Percentiles rank a stretch among this genome's conserved stretches.
These are phyloP conservation scores for Chiloscyllium punctatum DNA, from an alignment of 2,797 vertebrate species.

Conservation along the genomic window DNA sequence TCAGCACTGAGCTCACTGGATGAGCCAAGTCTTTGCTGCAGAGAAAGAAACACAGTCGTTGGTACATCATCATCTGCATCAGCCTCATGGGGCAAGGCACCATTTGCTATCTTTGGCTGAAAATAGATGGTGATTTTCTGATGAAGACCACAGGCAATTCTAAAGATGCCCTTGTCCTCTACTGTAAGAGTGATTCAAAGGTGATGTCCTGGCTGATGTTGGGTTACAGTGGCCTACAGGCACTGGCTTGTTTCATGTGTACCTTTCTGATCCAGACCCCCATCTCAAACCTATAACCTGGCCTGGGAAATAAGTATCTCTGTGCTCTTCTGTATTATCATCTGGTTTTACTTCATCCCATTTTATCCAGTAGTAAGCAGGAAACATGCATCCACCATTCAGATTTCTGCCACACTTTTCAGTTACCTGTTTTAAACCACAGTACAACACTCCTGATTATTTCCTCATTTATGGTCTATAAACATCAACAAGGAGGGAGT, in stretches of 20 bases:
- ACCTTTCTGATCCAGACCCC: conserved; percentile 30
- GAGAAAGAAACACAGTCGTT: background rate
- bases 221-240: background rate
- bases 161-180: conserved; percentile 3
- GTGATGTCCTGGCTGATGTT: conserved; percentile 16
- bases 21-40: background rate
- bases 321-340: background rate
- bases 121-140: background rate
- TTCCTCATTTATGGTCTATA: background rate
- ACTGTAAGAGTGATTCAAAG: conserved; percentile 17
- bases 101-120: conserved; percentile 26
- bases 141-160: background rate
- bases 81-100: background rate
- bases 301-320: conserved; percentile 11
- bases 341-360: conserved; percentile 24
- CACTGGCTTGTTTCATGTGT: conserved; percentile 21
- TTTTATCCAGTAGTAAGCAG: background rate
- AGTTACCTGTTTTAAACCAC: background rate
- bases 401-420: background rate
- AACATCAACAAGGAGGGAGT: background rate
- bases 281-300: conserved; percentile 9
- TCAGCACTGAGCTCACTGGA: conserved; percentile 36
- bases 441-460: background rate
- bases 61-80: background rate
- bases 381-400: background rate